Evolutionary conservation across 2,888 invertebrate species (phyloP).

Genomic region (Heteromurus nitidus): DNA sequence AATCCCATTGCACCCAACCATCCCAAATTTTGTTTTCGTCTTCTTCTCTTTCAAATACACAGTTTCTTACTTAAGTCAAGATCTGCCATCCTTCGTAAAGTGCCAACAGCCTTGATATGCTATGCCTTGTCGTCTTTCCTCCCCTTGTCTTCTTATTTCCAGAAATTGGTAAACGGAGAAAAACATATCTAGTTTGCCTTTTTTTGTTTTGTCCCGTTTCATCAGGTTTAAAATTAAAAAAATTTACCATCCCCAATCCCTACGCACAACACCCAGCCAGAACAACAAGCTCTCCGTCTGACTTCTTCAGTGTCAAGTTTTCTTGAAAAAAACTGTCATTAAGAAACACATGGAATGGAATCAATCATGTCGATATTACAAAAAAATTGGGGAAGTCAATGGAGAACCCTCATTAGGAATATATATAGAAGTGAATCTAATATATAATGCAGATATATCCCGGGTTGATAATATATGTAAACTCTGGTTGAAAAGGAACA

Average conservation of each 20-base stretch:
- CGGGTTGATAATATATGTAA: too few relatives aligned
- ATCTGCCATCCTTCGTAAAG: conserved; percentile 18
- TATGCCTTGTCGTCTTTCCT: conserved; percentile 33
- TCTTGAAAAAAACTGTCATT: conserved; percentile 72
- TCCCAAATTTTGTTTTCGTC: conserved; percentile 58
- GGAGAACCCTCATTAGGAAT: background rate
- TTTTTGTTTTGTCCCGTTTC: conserved; percentile 50
- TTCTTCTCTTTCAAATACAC: conserved; percentile 15
- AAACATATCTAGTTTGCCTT: conserved; percentile 24
- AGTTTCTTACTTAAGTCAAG: background rate
- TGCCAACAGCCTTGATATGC: conserved; percentile 35
- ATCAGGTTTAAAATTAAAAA: conserved; percentile 63
- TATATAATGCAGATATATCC: conserved; percentile 51
- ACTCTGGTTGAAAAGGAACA: background rate
- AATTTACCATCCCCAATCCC: conserved; percentile 27
- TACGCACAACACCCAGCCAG: background rate
- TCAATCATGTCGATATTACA: conserved; percentile 70
- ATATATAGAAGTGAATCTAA: background rate
- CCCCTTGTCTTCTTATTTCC: conserved; percentile 49
- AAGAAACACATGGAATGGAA: conserved; percentile 73
- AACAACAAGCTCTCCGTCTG: conserved; percentile 18
- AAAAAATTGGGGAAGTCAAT: conserved; percentile 38
- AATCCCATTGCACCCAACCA: conserved; percentile 51
- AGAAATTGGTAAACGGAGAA: conserved; percentile 50
- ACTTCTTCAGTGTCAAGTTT: conserved; percentile 57